Base-by-base conservation (phyloP, 2,113 vertebrate species). In the Oriolus oriolus region DNA sequence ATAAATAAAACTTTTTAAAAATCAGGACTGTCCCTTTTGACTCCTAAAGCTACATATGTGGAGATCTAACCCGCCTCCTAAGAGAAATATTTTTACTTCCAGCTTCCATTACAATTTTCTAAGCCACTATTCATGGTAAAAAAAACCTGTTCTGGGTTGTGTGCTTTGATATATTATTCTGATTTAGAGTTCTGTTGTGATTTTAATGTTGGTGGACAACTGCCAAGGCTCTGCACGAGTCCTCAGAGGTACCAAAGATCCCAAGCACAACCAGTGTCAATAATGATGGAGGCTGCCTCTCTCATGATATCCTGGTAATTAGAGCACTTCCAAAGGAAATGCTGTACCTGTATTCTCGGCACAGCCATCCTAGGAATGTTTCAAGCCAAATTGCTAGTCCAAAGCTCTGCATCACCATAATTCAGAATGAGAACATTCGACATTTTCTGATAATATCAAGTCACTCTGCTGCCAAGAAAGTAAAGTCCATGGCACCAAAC, bases 401-500 rank as follows among this genome's bases (percentile, higher is more conserved):
- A 54, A 86, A 91, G 8, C 41, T 35, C 54, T 81, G 23, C n/a
- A 22, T 63, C 50, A 47, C 21, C 3, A 3, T 81, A 78, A 84
- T 71, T 78, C 3, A 1, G 30, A 89, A 91, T 30, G 30, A 77
- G 93, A 90, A 47, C 33, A 24, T 74, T 66, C 23, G 6, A 84
- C 28, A 63, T 84, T 89, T 95, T 94, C 65, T 94, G 39, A 27
- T 94, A 87, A 78, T 1, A 13, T 41, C 19, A 0, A 71, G 54
- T 61, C 21, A n/a, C 9, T 74, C 64, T 60, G 30, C 47, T 82
- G 73, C 74, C 87, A 94, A 91, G 69, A 77, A 94, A 91, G n/a
- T 59, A 66, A 95, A 91, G 81, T 91, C 87, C 52, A 71, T 56
- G 69, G 30, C 30, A 91, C 52, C 30, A 78, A 92, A 71, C 16